Percentiles rank a stretch among this genome's conserved stretches.
phyloP scores from a whole-genome alignment of 2,797 vertebrate genomes.

The Natrix natrix region DNA sequence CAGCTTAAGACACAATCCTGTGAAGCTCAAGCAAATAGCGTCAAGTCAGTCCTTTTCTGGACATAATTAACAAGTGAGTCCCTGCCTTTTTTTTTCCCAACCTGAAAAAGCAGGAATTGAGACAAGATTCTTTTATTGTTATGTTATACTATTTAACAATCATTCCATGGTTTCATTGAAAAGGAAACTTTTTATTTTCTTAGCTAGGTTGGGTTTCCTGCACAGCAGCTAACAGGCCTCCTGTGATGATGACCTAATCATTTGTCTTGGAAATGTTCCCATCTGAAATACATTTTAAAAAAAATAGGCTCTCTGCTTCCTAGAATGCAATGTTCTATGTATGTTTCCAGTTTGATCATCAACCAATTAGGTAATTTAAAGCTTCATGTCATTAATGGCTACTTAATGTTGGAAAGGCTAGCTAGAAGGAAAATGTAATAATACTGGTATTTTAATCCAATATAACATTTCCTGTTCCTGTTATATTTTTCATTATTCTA shows the following conservation, averaged over 20 bases:
- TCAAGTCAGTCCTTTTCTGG: background rate
- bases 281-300: background rate
- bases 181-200: slow-evolving; percentile 20
- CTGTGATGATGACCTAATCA: slow-evolving; percentile 41
- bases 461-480: background rate
- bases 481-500: background rate
- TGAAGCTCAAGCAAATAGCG: background rate
- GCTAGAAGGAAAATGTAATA: background rate
- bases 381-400: background rate
- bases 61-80: background rate
- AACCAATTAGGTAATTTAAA: slow-evolving; percentile 16
- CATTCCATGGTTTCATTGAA: background rate
- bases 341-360: slow-evolving; percentile 5
- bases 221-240: slow-evolving; percentile 41
- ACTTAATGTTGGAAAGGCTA: background rate
- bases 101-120: slow-evolving; percentile 3
- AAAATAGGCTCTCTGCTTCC: background rate
- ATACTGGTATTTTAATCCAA: background rate
- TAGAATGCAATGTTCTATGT: slow-evolving; percentile 17
- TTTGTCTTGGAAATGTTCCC: slow-evolving; percentile 55
- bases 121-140: background rate
- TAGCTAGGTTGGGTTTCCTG: slow-evolving; percentile 60
- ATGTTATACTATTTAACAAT: background rate
- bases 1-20: background rate
- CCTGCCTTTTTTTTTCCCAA: accelerated